phyloP scores from a whole-genome alignment of 2,113 vertebrate species.

The Callospermophilus lateralis region DNA sequence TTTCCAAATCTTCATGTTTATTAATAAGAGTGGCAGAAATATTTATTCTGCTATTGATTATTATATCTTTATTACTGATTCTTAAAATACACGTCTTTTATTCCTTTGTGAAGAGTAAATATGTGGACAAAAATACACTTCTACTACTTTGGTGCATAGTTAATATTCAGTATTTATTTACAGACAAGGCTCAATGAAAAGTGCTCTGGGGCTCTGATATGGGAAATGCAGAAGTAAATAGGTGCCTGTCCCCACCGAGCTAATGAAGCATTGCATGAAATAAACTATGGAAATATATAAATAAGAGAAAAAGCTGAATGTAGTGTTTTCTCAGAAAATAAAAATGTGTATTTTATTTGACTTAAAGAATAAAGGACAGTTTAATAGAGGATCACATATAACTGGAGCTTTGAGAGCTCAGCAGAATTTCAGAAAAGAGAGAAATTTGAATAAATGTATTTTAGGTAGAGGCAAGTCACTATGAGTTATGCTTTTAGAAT shows the following conservation, averaged over 20 bases:
- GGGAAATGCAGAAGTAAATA: background rate
- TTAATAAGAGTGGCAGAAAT: background rate
- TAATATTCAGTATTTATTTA: background rate
- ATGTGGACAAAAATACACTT: background rate
- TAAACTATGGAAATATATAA: background rate
- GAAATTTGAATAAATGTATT: background rate
- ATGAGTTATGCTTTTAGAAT: background rate
- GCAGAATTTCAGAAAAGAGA: background rate
- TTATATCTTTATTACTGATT: background rate
- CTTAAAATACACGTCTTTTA: background rate
- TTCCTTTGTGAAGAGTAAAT: background rate
- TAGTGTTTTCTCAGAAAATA: background rate
- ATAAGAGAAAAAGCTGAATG: background rate
- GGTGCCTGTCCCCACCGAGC: background rate
- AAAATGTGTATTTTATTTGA: background rate
- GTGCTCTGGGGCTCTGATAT: background rate
- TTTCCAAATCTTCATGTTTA: background rate
- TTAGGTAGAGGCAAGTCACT: background rate
- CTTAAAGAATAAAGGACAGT: background rate
- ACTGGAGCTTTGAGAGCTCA: background rate
- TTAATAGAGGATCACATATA: background rate
- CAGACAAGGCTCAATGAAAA: background rate
- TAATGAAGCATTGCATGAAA: background rate
- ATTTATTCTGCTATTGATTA: constrained; percentile 20
- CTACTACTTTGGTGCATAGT: background rate